phyloP scores from a whole-genome alignment of 2,888 invertebrate species.

The Troglohyphantes excavatus region DNA sequence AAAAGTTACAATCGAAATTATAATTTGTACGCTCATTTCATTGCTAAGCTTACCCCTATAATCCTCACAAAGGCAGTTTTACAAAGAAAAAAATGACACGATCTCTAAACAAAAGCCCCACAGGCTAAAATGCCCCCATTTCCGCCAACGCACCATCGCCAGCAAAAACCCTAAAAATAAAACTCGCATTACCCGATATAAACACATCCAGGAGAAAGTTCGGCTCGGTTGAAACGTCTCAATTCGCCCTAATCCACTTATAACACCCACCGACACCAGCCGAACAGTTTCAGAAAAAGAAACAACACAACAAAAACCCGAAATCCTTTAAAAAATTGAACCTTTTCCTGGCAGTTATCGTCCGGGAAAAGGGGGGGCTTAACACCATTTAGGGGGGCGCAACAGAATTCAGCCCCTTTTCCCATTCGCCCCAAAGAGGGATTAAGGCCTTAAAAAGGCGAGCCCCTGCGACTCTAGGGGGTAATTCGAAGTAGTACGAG shows the following conservation, averaged over 20 bases:
- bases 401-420: neutral
- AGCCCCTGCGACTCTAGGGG: slow-evolving; percentile 45
- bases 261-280: slow-evolving; percentile 27
- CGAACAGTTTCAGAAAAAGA: neutral
- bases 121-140: neutral
- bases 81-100: neutral
- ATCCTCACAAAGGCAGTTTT: neutral
- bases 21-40: too few species aligned
- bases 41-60: too few species aligned
- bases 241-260: slow-evolving; percentile 64
- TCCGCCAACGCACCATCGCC: neutral
- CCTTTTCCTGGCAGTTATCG: slow-evolving; percentile 49
- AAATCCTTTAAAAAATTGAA: slow-evolving; percentile 51
- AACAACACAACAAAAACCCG: neutral
- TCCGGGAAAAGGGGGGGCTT: slow-evolving; percentile 62
- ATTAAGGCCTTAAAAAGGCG: slow-evolving; percentile 50
- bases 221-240: slow-evolving; percentile 39
- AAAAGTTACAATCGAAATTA: too few species aligned
- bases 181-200: neutral
- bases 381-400: slow-evolving; percentile 29
- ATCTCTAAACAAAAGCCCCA: too few species aligned
- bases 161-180: neutral
- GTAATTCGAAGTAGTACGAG: slow-evolving; percentile 40
- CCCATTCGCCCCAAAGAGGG: neutral
- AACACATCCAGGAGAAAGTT: slow-evolving; percentile 6